Percentiles rank a stretch among this genome's conserved stretches.
These are phyloP conservation scores for Ageneiosus marmoratus DNA, from an alignment of 2,113 vertebrate genomes.

Conservation along the genomic window DNA sequence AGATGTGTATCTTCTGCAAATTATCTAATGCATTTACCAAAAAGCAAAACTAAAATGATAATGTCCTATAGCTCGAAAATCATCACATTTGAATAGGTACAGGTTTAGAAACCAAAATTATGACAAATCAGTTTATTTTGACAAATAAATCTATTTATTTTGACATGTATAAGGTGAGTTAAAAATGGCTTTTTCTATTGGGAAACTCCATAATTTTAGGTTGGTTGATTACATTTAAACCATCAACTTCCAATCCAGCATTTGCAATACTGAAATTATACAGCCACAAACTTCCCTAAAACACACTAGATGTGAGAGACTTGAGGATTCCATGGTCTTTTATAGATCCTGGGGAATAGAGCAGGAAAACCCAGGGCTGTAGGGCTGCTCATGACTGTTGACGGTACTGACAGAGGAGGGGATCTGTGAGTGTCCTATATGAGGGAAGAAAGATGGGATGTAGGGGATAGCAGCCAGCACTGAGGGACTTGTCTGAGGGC, in stretches of 20 bases:
- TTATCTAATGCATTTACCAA: background rate
- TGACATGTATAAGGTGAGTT: background rate
- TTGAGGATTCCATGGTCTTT: background rate
- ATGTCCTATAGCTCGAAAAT: background rate
- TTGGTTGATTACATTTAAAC: background rate
- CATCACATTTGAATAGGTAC: background rate
- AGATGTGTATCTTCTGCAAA: background rate
- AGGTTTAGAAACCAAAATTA: background rate
- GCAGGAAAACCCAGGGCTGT: conserved; percentile 47
- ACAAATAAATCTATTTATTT: background rate
- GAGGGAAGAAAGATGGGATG: conserved; percentile 74
- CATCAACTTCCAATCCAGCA: background rate
- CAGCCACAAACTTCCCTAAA: background rate
- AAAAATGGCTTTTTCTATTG: background rate
- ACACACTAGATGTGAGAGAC: background rate
- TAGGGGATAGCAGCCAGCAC: conserved; percentile 69
- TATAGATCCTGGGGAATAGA: conserved; percentile 45
- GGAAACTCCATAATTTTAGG: background rate
- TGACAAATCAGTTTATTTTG: background rate
- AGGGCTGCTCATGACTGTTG: conserved; percentile 38
- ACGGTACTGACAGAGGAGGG: conserved; percentile 60
- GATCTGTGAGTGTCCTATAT: conserved; percentile 62
- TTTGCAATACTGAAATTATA: background rate
- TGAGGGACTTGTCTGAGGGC: conserved; percentile 64
- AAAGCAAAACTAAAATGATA: background rate